Evolutionary conservation across 2,113 vertebrate genomes (phyloP).

Genomic region (Hypocryptadius cinnamomeus): DNA sequence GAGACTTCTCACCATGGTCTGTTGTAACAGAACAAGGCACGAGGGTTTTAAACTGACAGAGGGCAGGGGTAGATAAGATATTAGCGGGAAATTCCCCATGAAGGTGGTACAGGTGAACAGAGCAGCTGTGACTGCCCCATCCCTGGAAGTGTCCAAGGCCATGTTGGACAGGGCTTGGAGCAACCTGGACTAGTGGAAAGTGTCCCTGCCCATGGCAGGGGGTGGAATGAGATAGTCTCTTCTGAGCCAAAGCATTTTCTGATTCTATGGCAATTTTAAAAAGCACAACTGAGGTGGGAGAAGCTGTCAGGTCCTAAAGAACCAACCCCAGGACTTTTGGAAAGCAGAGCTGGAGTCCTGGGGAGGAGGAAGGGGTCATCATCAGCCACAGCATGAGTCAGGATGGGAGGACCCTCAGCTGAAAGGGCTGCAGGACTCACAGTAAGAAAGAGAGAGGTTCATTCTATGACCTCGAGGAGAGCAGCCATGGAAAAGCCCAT

Average conservation of each 20-base stretch:
- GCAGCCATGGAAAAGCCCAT: neutral
- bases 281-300: neutral
- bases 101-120: neutral
- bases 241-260: neutral
- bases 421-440: neutral
- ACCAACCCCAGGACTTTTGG: neutral
- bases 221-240: accelerated
- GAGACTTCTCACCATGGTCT: neutral
- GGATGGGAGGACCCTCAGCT: neutral
- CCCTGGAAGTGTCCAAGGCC: neutral
- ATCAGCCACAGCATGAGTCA: neutral
- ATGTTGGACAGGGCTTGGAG: accelerated
- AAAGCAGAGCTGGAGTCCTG: neutral
- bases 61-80: too few relatives aligned
- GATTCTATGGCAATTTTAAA: neutral
- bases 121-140: neutral
- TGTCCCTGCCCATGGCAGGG: neutral
- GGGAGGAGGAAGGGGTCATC: neutral
- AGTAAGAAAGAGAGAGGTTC: neutral
- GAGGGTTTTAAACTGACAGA: neutral
- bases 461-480: neutral
- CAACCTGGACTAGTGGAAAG: accelerated
- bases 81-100: neutral
- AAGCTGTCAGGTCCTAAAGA: neutral
- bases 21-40: neutral